phyloP scores from a whole-genome alignment of 1,140 invertebrate species.

The Brachionus paranguensis region DNA sequence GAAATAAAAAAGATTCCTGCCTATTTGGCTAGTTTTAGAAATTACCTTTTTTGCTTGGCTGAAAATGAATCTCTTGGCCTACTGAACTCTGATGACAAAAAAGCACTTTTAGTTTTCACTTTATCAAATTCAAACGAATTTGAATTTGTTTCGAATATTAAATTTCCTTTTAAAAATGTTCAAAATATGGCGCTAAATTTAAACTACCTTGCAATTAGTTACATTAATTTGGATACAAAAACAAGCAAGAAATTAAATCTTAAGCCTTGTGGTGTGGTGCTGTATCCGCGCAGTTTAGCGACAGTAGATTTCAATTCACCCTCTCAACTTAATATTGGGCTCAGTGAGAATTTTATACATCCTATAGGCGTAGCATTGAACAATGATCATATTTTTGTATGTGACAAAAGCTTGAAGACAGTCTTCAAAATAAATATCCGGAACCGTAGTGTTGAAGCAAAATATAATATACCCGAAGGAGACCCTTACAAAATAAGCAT shows the following conservation, averaged over 20 bases:
- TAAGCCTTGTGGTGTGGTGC: not conserved
- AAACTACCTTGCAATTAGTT: not conserved
- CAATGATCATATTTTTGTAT: constrained; percentile 12
- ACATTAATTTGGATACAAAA: not conserved
- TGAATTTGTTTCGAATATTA: not conserved
- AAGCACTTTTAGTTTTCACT: not conserved
- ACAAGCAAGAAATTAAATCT: not conserved
- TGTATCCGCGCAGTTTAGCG: not conserved
- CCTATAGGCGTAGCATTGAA: constrained; percentile 9
- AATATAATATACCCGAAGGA: not conserved
- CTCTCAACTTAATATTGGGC: not conserved
- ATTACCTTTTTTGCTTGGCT: not conserved
- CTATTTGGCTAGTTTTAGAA: constrained; percentile 7
- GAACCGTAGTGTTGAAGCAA: not conserved
- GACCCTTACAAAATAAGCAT: constrained; percentile 23
- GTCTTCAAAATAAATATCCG: constrained; percentile 7
- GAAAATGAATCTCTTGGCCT: not conserved
- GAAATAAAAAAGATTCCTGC: not conserved
- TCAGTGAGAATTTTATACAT: not conserved
- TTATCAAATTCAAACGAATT: not conserved
- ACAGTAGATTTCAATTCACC: not conserved
- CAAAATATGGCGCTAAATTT: not conserved
- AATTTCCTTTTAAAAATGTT: not conserved
- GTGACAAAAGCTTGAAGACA: not conserved
- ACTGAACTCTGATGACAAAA: not conserved